These are phyloP conservation scores for Aleiodes alternator DNA, from an alignment of 2,888 invertebrate species.

Conservation along the genomic window DNA sequence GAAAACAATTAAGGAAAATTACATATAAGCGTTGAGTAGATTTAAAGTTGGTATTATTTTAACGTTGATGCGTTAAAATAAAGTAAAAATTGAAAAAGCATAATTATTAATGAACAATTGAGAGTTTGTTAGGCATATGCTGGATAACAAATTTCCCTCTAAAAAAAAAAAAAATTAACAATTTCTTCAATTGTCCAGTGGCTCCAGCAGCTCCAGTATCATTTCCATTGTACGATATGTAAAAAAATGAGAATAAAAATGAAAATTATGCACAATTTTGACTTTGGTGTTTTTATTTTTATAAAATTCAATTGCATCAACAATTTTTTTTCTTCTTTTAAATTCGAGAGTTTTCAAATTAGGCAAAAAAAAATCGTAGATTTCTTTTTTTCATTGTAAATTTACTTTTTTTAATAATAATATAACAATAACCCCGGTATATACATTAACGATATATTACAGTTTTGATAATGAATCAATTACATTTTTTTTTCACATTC, in stretches of 20 bases:
- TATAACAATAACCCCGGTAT: slow-evolving; percentile 73
- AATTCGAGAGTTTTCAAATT: background rate
- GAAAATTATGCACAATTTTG: slow-evolving; percentile 62
- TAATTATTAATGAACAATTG: slow-evolving; percentile 40
- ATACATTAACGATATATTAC: slow-evolving; percentile 74
- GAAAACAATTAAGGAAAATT: slow-evolving; percentile 43
- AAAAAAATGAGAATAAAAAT: slow-evolving; percentile 70
- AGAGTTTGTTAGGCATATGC: slow-evolving; percentile 46
- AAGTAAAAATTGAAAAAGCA: slow-evolving; percentile 45
- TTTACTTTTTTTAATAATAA: slow-evolving; percentile 69
- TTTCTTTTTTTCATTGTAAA: slow-evolving; percentile 45
- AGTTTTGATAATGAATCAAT: slow-evolving; percentile 58
- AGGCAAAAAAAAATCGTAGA: slow-evolving; percentile 25
- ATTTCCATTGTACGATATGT: slow-evolving; percentile 75
- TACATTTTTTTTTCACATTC: slow-evolving; percentile 47
- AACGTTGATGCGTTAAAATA: slow-evolving; percentile 55
- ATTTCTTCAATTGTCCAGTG: slow-evolving; percentile 58
- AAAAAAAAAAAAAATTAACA: slow-evolving; percentile 8
- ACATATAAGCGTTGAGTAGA: slow-evolving; percentile 65
- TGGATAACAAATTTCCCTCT: slow-evolving; percentile 47
- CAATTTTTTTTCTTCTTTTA: slow-evolving; percentile 9
- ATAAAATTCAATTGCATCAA: slow-evolving; percentile 22
- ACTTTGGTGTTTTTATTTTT: slow-evolving; percentile 28
- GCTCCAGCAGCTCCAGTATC: slow-evolving; percentile 71
- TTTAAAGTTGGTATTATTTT: slow-evolving; percentile 43